Base-by-base conservation (phyloP, 2,888 invertebrate genomes). In the Carpatolechia fugitivella region DNA sequence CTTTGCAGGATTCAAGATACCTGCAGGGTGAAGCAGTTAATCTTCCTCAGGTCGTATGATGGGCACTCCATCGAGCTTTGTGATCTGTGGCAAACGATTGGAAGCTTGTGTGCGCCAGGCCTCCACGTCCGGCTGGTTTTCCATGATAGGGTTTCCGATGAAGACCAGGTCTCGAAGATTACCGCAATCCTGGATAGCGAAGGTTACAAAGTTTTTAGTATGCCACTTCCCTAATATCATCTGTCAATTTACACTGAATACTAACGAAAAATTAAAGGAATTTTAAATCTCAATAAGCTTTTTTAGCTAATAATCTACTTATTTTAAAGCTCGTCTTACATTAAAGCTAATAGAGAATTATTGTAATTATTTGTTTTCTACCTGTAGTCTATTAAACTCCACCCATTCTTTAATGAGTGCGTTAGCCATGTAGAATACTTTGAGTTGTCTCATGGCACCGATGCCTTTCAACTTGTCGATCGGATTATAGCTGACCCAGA, bases 401-500 rank as follows among this genome's bases (percentile, higher is more conserved):
- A 88, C 91, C 97, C 97, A 97, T 65, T 98, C 98, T 76, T 97
- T 97, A 0, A 98, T 92, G 36, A 92, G 71, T 75, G 96, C 96
- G 68, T 96, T 95, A 0, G 94, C 92, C 85, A 97, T 93, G 72
- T 96, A 96, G 8, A 97, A 91, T 0, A 98, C 95, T 70, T 93
- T 94, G 0, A 98, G 81, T 38, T 94, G 95, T 78, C 95, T 97
- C 68, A 98, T 85, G 0, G 92, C 88, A 46, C 93, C 94, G 4
- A 98, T 91, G 0, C 97, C 97, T 85, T 97, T 98, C 46, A 97
- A 87, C 82, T 98, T 98, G 72, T 98, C 98, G 60, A 98, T 96
- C 11, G 92, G 86, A 80, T 98, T 98, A 79, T 98, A 98, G 44
- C 98, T 98, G 51, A 98, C 95, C 98, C 98, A 98, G 3, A 98